A percentile compares a stretch with the other conserved stretches of the same genome.
phyloP scores from a whole-genome alignment of 2,888 invertebrate species.

The Buathra laborator region DNA sequence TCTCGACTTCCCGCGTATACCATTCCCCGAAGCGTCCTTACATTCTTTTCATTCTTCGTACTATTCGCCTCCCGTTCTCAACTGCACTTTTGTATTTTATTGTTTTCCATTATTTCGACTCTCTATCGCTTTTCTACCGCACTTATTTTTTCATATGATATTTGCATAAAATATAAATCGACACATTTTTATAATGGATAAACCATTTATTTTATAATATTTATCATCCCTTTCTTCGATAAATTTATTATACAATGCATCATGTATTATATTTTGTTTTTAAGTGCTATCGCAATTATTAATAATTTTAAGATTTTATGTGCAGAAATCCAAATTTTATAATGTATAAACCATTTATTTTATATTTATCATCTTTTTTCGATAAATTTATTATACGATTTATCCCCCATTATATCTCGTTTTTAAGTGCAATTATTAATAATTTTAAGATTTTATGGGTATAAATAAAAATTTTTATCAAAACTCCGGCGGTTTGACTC shows the following conservation, averaged over 20 bases:
- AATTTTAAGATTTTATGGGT: background rate
- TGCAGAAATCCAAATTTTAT: background rate
- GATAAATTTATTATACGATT: too few relatives aligned
- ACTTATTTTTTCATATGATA: background rate
- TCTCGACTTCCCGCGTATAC: conserved; percentile 27
- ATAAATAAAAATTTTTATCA: background rate
- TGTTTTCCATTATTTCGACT: conserved; percentile 48
- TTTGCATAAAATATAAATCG: background rate
- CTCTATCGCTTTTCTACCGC: conserved; percentile 21
- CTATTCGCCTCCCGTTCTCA: background rate
- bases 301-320: background rate
- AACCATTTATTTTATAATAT: background rate
- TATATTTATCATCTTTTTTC: too few relatives aligned
- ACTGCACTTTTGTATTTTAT: conserved; percentile 39
- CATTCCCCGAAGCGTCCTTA: conserved; percentile 17
- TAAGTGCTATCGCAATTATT: background rate
- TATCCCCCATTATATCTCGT: background rate
- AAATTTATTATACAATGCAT: background rate
- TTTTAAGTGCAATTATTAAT: background rate
- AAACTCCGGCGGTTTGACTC: background rate
- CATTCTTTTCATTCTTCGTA: background rate
- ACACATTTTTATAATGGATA: background rate
- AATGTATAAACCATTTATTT: background rate
- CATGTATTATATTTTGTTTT: background rate
- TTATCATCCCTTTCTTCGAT: background rate